phyloP scores from a whole-genome alignment of 1,140 invertebrate genomes.

The Panulirus ornatus region DNA sequence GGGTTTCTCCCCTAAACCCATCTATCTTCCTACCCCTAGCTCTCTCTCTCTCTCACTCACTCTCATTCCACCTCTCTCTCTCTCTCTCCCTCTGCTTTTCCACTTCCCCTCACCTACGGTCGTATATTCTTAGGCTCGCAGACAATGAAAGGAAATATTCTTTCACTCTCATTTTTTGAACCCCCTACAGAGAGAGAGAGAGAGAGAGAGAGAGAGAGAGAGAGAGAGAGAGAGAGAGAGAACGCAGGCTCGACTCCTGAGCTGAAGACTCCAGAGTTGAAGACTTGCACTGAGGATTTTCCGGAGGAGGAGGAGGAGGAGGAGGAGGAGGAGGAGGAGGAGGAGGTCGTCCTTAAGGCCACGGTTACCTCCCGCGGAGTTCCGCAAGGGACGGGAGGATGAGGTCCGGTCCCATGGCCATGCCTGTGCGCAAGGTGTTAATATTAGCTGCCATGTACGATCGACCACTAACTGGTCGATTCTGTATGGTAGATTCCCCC shows the following conservation, averaged over 20 bases:
- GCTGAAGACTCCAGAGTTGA: slow-evolving; percentile 16
- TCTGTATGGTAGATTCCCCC: slow-evolving; percentile 24
- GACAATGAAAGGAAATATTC: slow-evolving; percentile 55
- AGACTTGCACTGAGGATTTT: background rate
- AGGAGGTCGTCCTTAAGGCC: background rate
- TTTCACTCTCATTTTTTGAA: slow-evolving; percentile 24
- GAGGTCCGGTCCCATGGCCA: background rate
- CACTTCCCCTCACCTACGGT: slow-evolving; percentile 4
- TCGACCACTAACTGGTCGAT: slow-evolving; percentile 23
- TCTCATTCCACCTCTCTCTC: slow-evolving; percentile 1
- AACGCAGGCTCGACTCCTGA: too few species aligned
- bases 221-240: too few species aligned
- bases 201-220: too few species aligned
- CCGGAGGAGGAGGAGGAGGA: background rate
- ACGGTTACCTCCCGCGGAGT: slow-evolving; percentile 9
- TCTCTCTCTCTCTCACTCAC: background rate
- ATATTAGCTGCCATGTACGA: slow-evolving; percentile 36
- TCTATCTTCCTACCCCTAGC: background rate
- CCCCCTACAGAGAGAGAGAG: too few species aligned
- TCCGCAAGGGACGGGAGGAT: slow-evolving; percentile 7
- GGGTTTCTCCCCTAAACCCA: too few species aligned
- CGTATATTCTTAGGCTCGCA: slow-evolving; percentile 65
- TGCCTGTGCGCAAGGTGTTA: slow-evolving; percentile 48
- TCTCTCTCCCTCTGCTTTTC: slow-evolving; percentile 25
- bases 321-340: slow-evolving; percentile 6